A percentile compares a stretch with the other conserved stretches of the same genome.
Conservation (phyloP, 2,888 invertebrate genomes). For the Argyra leucocephala region DNA sequence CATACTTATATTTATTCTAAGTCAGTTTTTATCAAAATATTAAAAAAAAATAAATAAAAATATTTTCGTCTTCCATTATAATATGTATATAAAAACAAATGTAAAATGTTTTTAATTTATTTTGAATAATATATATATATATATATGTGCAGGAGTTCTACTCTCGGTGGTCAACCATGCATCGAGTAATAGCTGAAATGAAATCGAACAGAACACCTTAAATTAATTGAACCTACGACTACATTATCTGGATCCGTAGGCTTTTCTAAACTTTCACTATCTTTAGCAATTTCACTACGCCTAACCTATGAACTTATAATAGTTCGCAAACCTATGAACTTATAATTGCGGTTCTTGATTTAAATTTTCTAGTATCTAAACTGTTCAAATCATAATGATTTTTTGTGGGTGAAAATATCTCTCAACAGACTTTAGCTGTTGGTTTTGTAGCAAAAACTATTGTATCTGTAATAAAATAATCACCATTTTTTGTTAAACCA, state of each 20-base stretch:
- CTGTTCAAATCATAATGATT: conserved; percentile 52
- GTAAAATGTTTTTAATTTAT: background rate
- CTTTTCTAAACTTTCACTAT: conserved; percentile 41
- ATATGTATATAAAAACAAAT: background rate
- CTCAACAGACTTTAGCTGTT: conserved; percentile 42
- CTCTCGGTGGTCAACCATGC: no score
- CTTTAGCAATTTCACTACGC: conserved; percentile 41
- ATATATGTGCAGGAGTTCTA: no score
- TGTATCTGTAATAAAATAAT: conserved; percentile 79
- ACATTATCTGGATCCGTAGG: no score
- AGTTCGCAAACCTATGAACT: conserved; percentile 93
- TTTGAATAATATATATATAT: no score
- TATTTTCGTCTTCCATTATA: background rate
- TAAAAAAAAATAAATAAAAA: background rate
- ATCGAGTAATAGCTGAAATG: no score
- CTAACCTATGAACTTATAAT: conserved; percentile 51
- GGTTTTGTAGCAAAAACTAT: conserved; percentile 63
- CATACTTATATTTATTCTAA: background rate
- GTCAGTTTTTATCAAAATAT: conserved; percentile 2
- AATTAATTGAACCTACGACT: no score
- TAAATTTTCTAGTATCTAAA: conserved; percentile 54
- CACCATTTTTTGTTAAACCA: conserved; percentile 87
- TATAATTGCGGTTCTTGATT: conserved; percentile 57
- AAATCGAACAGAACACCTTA: no score
- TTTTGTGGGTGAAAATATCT: conserved; percentile 48